Conservation (phyloP, 2,113 vertebrate species). For the Brevimyrus niger region DNA sequence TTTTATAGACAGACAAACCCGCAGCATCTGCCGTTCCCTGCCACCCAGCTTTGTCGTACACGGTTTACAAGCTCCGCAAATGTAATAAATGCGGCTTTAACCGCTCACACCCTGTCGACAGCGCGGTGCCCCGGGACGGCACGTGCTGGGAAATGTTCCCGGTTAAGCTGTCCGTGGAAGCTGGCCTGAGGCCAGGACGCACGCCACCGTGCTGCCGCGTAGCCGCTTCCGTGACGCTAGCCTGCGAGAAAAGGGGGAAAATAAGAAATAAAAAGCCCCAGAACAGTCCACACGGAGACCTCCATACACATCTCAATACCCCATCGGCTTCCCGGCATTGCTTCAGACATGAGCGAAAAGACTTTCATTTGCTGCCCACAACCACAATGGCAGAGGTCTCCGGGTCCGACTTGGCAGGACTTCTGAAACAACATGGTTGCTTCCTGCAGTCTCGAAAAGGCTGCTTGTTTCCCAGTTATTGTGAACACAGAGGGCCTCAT, state of each 20-base stretch:
- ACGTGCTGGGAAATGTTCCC: conserved; percentile 15
- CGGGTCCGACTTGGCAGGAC: conserved; percentile 16
- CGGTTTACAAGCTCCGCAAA: conserved; percentile 14
- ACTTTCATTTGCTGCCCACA: conserved; percentile 21
- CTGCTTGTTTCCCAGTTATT: conserved; percentile 22
- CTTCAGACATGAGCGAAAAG: conserved; percentile 22
- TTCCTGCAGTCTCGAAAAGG: conserved; percentile 24
- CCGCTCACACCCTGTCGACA: conserved; percentile 6
- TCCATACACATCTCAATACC: conserved; percentile 2
- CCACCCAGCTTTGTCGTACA: background rate
- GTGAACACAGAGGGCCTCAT: conserved; percentile 5
- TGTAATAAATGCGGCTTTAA: background rate
- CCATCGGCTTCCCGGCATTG: conserved; percentile 14
- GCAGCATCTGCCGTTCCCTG: conserved; percentile 12
- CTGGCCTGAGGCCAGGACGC: conserved; percentile 8
- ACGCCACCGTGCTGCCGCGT: background rate
- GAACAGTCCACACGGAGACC: background rate
- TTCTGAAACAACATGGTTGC: conserved; percentile 24
- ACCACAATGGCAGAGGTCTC: conserved; percentile 16
- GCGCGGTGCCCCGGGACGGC: background rate
- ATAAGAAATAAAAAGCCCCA: background rate
- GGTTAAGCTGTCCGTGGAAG: conserved; percentile 6
- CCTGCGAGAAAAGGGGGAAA: background rate
- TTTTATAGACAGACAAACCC: conserved; percentile 11
- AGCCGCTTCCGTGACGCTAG: background rate